A percentile compares a stretch with the other conserved stretches of the same genome.
Evolutionary conservation across 2,797 vertebrate genomes (phyloP).

Genomic region (Cyprinella venusta): DNA sequence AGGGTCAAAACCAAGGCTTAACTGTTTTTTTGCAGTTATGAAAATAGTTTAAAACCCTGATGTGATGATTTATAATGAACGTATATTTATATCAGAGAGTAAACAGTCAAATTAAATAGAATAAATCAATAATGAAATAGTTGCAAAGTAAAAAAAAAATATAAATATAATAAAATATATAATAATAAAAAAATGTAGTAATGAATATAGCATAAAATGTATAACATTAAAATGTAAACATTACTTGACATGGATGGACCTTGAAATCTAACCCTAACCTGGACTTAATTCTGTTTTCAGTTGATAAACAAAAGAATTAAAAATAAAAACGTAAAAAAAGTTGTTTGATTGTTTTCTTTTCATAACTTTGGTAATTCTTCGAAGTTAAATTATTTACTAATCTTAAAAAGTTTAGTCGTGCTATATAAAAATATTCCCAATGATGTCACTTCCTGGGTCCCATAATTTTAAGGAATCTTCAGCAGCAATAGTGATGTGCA

Average conservation of each 20-base stretch:
- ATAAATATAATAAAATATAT: not conserved
- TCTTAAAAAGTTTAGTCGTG: not conserved
- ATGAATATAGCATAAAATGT: not conserved
- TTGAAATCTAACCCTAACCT: no score
- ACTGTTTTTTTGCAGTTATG: not conserved
- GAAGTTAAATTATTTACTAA: not conserved
- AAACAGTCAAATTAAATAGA: not conserved
- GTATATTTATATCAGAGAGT: no score
- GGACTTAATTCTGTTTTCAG: not conserved
- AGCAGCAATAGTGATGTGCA: not conserved
- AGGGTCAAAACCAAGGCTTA: not conserved
- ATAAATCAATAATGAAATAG: not conserved
- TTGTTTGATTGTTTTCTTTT: not conserved
- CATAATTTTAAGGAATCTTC: not conserved
- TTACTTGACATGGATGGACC: not conserved
- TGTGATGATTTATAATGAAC: not conserved
- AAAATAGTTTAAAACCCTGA: not conserved
- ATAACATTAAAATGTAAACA: not conserved
- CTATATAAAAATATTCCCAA: not conserved
- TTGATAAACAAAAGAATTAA: not conserved
- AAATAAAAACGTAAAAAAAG: not conserved
- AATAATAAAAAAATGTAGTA: not conserved
- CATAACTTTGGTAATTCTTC: not conserved
- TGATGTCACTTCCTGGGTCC: not conserved
- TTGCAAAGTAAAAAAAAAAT: no score